phyloP scores from a whole-genome alignment of 2,797 vertebrate species.

The Chromobotia macracanthus region DNA sequence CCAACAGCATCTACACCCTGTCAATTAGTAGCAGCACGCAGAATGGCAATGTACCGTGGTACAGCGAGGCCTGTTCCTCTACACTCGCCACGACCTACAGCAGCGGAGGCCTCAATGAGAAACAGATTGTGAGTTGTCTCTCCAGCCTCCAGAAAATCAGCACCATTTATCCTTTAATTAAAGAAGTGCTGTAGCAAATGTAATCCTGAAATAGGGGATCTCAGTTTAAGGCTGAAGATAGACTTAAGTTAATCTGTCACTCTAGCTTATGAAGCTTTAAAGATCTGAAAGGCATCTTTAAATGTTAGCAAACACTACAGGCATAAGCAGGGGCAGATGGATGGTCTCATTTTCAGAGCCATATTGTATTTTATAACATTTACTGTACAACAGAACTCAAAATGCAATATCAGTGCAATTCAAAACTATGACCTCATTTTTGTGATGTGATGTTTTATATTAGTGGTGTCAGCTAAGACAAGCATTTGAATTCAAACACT shows the following conservation, averaged over 20 bases:
- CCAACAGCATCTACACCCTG: slow-evolving; percentile 91
- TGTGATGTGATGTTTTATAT: too few species aligned
- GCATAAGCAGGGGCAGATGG: slow-evolving; percentile 4
- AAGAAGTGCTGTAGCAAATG: slow-evolving; percentile 28
- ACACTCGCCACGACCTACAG: slow-evolving; percentile 90
- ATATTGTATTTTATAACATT: too few species aligned
- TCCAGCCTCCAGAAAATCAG: slow-evolving; percentile 13
- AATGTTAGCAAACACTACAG: slow-evolving; percentile 2
- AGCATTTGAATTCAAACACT: too few species aligned
- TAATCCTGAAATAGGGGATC: slow-evolving; percentile 20
- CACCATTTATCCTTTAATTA: slow-evolving; percentile 38
- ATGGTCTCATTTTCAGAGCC: too few species aligned
- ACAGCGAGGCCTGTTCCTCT: slow-evolving; percentile 91
- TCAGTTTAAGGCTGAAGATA: slow-evolving; percentile 11
- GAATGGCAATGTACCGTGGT: slow-evolving; percentile 87
- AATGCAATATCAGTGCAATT: too few species aligned
- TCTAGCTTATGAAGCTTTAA: slow-evolving; percentile 17
- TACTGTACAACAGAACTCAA: too few species aligned
- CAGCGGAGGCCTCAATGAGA: slow-evolving; percentile 87
- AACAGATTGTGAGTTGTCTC: slow-evolving; percentile 86
- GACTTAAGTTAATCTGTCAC: slow-evolving; percentile 14
- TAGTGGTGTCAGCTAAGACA: too few species aligned
- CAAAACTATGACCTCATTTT: too few species aligned
- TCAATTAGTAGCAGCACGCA: slow-evolving; percentile 91
- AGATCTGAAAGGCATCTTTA: slow-evolving; percentile 8